phyloP scores from a whole-genome alignment of 1,140 invertebrate species.

The Hycleus cichorii region DNA sequence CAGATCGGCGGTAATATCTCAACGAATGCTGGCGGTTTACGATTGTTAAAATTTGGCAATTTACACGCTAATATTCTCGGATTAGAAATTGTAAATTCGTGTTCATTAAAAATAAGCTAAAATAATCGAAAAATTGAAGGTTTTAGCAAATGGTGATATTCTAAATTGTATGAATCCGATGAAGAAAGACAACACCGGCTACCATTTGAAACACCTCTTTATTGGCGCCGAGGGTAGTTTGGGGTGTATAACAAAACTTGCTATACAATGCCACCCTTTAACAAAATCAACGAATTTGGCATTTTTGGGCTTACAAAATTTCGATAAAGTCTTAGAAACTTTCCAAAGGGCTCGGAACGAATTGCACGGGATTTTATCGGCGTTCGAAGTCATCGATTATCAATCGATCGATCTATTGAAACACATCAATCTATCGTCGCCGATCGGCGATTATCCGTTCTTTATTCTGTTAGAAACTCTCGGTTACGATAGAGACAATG shows the following conservation, averaged over 20 bases:
- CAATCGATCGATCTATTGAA: constrained; percentile 52
- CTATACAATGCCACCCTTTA: constrained; percentile 77
- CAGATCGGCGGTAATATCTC: constrained; percentile 95
- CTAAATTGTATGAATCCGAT: constrained; percentile 77
- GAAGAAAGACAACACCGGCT: constrained; percentile 97
- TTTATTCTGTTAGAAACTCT: constrained; percentile 88
- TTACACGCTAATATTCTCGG: constrained; percentile 88
- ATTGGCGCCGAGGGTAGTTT: constrained; percentile 97
- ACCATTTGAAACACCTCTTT: constrained; percentile 93
- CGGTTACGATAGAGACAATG: constrained; percentile 73
- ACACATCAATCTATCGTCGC: constrained; percentile 54
- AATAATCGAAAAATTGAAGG: constrained; percentile 44
- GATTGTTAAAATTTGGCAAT: constrained; percentile 89
- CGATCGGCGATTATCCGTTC: constrained; percentile 62
- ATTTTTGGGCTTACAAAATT: constrained; percentile 71
- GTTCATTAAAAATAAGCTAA: too few species aligned
- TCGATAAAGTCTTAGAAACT: constrained; percentile 68
- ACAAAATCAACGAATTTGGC: constrained; percentile 74
- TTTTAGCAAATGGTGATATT: constrained; percentile 81
- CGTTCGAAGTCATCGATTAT: constrained; percentile 86
- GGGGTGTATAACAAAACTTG: constrained; percentile 87
- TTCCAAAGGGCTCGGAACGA: constrained; percentile 63
- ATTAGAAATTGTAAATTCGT: constrained; percentile 71
- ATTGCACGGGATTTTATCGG: constrained; percentile 84
- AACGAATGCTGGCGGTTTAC: constrained; percentile 91